Percentiles rank a stretch among this genome's conserved stretches.
Conservation (phyloP, 2,888 invertebrate species). For the Epistrophe grossulariae region DNA sequence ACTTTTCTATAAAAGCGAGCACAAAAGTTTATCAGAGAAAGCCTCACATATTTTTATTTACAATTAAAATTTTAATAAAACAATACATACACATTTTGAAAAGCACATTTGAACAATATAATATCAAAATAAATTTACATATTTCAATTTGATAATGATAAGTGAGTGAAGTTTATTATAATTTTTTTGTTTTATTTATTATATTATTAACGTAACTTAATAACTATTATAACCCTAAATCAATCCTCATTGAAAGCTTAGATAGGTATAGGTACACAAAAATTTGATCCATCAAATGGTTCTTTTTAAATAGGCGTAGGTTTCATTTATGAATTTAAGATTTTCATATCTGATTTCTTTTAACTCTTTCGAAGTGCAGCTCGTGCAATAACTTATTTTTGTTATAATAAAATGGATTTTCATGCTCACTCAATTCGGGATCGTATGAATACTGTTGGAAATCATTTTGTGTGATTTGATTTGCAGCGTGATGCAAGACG, state of each 20-base stretch:
- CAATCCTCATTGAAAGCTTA: constrained; percentile 57
- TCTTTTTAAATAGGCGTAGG: not conserved
- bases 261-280: constrained; percentile 31
- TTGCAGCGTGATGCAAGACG: constrained; percentile 53
- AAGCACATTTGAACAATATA: constrained; percentile 13
- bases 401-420: constrained; percentile 94
- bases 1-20: not conserved
- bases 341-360: constrained; percentile 84
- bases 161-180: not conserved
- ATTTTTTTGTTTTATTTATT: constrained; percentile 9
- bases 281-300: constrained; percentile 21
- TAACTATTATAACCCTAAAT: constrained; percentile 44
- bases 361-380: constrained; percentile 91
- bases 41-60: constrained; percentile 4
- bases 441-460: constrained; percentile 84
- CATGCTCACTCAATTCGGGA: constrained; percentile 90
- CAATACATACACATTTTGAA: not conserved
- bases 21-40: not conserved
- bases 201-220: constrained; percentile 53
- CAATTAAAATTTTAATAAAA: constrained; percentile 11
- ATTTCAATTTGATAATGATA: constrained; percentile 4
- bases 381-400: constrained; percentile 94
- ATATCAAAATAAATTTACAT: constrained; percentile 13
- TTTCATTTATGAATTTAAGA: not conserved
- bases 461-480: constrained; percentile 53